Conservation (phyloP, 2,888 invertebrate species). For the Parnassius orleans region DNA sequence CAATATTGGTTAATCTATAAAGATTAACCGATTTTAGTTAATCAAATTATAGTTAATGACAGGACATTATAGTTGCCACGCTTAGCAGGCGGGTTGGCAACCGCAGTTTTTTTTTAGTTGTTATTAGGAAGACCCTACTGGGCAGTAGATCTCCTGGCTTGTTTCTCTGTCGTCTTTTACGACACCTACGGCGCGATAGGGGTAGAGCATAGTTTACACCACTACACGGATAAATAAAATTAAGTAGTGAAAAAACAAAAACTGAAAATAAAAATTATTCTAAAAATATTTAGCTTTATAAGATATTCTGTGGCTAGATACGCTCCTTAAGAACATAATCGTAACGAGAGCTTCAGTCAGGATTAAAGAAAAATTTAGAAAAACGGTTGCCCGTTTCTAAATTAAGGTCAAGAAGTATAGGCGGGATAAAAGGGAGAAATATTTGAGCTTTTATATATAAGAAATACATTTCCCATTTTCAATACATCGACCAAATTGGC, state of each 20-base stretch:
- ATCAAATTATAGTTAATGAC: too few species aligned
- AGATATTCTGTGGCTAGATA: not conserved
- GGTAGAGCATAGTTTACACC: too few species aligned
- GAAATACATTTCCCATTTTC: not conserved
- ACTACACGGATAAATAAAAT: not conserved
- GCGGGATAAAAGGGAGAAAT: constrained; percentile 7
- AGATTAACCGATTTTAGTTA: too few species aligned
- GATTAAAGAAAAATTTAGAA: constrained; percentile 15
- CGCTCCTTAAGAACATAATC: constrained; percentile 1
- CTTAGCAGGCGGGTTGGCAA: too few species aligned
- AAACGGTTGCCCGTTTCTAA: constrained; percentile 9
- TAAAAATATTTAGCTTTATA: not conserved
- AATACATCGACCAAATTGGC: too few species aligned
- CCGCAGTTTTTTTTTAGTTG: too few species aligned
- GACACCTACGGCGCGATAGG: too few species aligned
- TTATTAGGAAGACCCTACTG: too few species aligned
- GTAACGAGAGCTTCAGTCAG: constrained; percentile 1
- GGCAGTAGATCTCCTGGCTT: too few species aligned
- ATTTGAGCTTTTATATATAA: constrained; percentile 5
- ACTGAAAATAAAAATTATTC: not conserved
- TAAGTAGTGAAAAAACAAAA: not conserved
- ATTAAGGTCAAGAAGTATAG: constrained; percentile 19
- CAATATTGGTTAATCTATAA: too few species aligned
- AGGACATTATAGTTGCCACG: too few species aligned
- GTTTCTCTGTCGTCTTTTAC: too few species aligned